These are phyloP conservation scores for Himalopsyche japonica DNA, from an alignment of 2,888 invertebrate genomes.

Conservation along the genomic window DNA sequence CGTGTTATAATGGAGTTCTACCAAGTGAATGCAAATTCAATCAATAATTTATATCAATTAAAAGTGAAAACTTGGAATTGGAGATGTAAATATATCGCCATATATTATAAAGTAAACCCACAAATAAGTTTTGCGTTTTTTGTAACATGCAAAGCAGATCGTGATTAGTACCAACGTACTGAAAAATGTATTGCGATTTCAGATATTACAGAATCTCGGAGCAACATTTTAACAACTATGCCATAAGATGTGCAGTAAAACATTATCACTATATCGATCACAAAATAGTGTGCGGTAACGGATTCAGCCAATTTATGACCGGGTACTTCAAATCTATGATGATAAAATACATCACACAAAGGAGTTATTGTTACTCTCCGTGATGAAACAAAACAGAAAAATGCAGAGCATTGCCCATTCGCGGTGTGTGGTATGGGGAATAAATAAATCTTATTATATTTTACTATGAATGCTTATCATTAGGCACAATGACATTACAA, in stretches of 20 bases:
- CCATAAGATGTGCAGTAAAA: background rate
- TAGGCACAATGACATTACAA: constrained; percentile 23
- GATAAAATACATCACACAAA: background rate
- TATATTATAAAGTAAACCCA: no score
- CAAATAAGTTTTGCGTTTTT: no score
- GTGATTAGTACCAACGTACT: no score
- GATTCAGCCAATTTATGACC: background rate
- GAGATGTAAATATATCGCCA: no score
- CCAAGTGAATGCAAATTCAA: no score
- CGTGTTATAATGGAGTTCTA: no score
- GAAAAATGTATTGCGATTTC: no score
- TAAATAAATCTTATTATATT: background rate
- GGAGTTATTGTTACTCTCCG: background rate
- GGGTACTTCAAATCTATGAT: background rate
- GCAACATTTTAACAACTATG: background rate
- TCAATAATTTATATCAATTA: no score
- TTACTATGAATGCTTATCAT: constrained; percentile 4
- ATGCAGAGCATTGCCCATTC: background rate
- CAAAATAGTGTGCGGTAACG: background rate
- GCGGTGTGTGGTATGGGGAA: background rate
- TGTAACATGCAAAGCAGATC: no score
- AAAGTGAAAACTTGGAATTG: no score
- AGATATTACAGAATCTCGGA: no score
- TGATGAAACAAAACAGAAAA: background rate
- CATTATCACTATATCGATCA: background rate